These are phyloP conservation scores for Halichoerus grypus DNA, from an alignment of 2,113 vertebrate genomes.

Conservation along the genomic window DNA sequence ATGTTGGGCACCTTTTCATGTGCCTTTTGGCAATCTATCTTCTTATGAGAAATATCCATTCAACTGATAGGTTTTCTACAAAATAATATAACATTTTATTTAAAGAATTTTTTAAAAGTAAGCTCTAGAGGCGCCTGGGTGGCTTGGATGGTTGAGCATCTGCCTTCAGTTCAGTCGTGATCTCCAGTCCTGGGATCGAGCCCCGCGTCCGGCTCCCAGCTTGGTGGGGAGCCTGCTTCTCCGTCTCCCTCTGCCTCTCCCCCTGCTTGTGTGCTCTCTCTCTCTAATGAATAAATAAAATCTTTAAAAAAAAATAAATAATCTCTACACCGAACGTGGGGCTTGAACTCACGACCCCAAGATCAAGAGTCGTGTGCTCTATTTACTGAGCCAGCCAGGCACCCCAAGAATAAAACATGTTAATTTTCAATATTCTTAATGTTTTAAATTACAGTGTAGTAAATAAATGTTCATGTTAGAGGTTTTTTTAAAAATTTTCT, in stretches of 20 bases:
- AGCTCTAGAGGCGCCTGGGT: too few species aligned
- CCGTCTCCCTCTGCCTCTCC: too few species aligned
- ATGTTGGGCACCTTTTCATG: not conserved
- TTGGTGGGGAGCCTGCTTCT: too few species aligned
- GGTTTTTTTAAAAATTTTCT: not conserved
- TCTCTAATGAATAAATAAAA: too few species aligned
- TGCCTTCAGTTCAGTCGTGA: too few species aligned
- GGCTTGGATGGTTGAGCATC: too few species aligned
- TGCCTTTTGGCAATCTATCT: not conserved
- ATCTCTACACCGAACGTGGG: not conserved
- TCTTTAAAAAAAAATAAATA: too few species aligned
- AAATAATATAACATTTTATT: slow-evolving; percentile 7
- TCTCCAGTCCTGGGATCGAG: too few species aligned
- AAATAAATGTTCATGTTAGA: slow-evolving; percentile 35
- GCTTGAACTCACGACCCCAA: not conserved
- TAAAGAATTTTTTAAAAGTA: not conserved
- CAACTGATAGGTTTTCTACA: not conserved
- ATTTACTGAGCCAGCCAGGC: not conserved
- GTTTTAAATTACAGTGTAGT: slow-evolving; percentile 19
- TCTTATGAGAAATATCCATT: slow-evolving; percentile 13
- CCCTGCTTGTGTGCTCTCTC: too few species aligned
- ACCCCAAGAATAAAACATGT: not conserved
- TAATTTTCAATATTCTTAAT: not conserved
- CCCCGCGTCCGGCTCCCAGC: too few species aligned
- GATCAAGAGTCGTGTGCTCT: not conserved